Base-by-base conservation (phyloP, 2,113 vertebrate species). In the Mustelus asterias region DNA sequence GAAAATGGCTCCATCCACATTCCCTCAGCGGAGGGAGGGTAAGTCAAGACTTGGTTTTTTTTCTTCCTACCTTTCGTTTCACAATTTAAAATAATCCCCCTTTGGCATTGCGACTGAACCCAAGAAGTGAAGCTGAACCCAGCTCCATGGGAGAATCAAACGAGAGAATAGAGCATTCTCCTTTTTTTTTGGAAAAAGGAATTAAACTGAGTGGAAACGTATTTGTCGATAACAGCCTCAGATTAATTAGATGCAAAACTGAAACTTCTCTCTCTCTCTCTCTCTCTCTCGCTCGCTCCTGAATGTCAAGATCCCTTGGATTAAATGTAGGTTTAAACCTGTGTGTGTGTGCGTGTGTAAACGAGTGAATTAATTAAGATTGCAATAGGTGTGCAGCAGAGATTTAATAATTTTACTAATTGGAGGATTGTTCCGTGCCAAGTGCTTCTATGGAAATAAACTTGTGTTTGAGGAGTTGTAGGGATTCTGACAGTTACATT, bases 1-100 rank as follows among this genome's bases (percentile, higher is more conserved):
- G 89, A 93, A 93, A 93, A 93, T 93, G 89, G 89, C 89, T 37
- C 89, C 16, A 58, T 22, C 20, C 60, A 93, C 33, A 93, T 22
- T 1, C 18, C 33, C 60, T n/a, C 60, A 37, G 16, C 33, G 7
- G 33, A 65, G 16, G 16, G 89, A 63, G 60, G 89, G 89, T 93
- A 93, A 93, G 65, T 67, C 3, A 3, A 18, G 16, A 54, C 48
- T 54, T 54, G 48, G 48, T 54, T 54, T 54, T 4, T 54, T 54
- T 54, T 54, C 48, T 3, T 4, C 48, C 48, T 3, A 54, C 4
- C 5, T 54, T 54, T 54, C 48, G 5, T 54, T 54, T 54, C 48
- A 4, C 48, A 54, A 54, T 54, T 54, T 54, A 54, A 54, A 54
- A 54, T 54, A 54, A 54, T 0, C 48, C 48, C 48, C 2, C 48